phyloP scores from a whole-genome alignment of 1,140 invertebrate genomes.

The Carposina sasakii region DNA sequence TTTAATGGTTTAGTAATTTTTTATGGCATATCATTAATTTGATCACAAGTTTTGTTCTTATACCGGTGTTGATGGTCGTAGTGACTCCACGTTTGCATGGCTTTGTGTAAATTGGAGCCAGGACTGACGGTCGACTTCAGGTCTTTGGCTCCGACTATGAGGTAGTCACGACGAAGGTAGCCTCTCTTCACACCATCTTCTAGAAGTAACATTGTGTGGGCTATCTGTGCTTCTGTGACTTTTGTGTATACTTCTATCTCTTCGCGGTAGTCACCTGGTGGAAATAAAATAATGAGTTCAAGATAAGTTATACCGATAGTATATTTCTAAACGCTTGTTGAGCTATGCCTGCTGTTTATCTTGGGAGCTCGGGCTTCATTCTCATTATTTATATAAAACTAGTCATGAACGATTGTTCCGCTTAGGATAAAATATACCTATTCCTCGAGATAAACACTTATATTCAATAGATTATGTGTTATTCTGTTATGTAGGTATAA shows the following conservation, averaged over 20 bases:
- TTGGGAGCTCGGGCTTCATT: no score
- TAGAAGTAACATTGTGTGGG: constrained; percentile 37
- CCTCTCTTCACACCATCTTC: constrained; percentile 39
- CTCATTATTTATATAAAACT: no score
- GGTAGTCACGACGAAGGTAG: constrained; percentile 35
- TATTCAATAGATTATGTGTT: no score
- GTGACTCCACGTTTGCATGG: constrained; percentile 31
- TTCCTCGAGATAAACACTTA: no score
- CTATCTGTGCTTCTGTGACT: constrained; percentile 37
- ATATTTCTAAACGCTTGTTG: no score
- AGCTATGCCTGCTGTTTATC: no score
- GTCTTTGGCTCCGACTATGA: constrained; percentile 45
- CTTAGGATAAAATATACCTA: no score
- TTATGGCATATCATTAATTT: constrained; percentile 25
- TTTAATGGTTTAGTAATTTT: no score
- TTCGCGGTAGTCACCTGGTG: constrained; percentile 57
- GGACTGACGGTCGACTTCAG: constrained; percentile 37
- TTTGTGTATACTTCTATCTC: constrained; percentile 27
- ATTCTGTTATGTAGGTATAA: no score
- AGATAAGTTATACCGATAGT: no score
- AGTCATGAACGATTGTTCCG: no score
- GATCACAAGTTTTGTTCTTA: constrained; percentile 27
- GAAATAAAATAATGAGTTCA: no score
- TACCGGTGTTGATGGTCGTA: constrained; percentile 38
- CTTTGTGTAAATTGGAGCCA: constrained; percentile 43